These are phyloP conservation scores for Trogon surrucura DNA, from an alignment of 2,113 vertebrate genomes.

Conservation along the genomic window DNA sequence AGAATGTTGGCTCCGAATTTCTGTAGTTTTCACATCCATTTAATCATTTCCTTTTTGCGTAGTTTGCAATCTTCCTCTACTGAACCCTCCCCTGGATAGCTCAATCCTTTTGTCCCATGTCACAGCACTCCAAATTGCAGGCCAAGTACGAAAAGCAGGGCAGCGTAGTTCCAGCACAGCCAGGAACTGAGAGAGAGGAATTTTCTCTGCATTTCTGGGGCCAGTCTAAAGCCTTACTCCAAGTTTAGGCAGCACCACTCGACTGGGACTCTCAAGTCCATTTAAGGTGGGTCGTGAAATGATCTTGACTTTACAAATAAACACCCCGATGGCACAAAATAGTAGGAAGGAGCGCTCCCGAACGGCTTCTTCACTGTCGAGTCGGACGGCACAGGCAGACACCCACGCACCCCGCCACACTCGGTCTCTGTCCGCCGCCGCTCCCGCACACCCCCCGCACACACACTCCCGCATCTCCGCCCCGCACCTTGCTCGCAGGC, in stretches of 20 bases:
- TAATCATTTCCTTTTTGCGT: neutral
- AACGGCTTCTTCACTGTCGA: fast-evolving
- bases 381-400: neutral
- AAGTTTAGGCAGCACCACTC: neutral
- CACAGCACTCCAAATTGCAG: neutral
- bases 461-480: neutral
- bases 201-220: neutral
- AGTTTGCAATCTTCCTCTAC: neutral
- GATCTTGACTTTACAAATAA: fast-evolving
- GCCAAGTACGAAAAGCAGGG: neutral
- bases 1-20: neutral
- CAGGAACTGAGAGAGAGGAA: neutral
- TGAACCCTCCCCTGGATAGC: neutral
- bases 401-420: too few species aligned
- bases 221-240: neutral
- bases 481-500: conserved; percentile 88
- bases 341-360: neutral
- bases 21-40: neutral
- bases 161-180: neutral
- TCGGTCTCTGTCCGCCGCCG: too few species aligned
- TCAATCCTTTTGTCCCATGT: neutral
- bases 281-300: neutral
- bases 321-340: fast-evolving
- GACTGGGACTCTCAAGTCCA: neutral
- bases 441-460: conserved; percentile 71